phyloP scores from a whole-genome alignment of 64 coral and sea anemone species.

The Orbicella faveolata region DNA sequence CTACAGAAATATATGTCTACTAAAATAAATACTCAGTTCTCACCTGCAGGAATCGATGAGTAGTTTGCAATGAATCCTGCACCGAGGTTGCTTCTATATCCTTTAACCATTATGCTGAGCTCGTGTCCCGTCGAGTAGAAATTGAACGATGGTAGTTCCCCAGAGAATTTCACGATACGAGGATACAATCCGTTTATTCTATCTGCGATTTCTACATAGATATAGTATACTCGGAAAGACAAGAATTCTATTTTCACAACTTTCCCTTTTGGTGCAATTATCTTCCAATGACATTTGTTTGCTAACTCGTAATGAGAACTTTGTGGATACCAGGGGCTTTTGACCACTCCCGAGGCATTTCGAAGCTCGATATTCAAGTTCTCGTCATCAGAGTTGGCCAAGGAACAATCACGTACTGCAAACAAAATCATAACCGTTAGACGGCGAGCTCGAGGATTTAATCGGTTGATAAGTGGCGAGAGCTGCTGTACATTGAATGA shows the following conservation, averaged over 20 bases:
- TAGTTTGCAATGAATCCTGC: constrained; percentile 29
- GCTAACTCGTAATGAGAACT: background rate
- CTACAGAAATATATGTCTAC: too few species aligned
- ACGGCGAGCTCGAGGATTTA: background rate
- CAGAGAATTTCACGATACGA: background rate
- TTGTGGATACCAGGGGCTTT: constrained; percentile 7
- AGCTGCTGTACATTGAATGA: too few species aligned
- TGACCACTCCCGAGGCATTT: background rate
- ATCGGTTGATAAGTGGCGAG: too few species aligned
- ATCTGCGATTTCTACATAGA: background rate
- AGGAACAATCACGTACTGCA: background rate
- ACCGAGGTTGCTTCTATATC: background rate
- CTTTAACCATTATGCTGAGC: background rate
- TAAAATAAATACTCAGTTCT: background rate
- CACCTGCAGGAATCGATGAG: constrained; percentile 13
- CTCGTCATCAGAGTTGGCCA: background rate
- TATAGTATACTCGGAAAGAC: background rate
- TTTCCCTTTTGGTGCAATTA: background rate
- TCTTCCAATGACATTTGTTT: background rate
- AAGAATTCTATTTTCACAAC: background rate
- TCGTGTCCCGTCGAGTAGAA: background rate
- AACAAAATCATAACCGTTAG: background rate
- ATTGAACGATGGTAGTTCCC: background rate
- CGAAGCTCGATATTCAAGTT: constrained; percentile 1
- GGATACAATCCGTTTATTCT: background rate